A percentile compares a stretch with the other conserved stretches of the same genome.
These are phyloP conservation scores for Caenorhabditis macrosperma DNA, from an alignment of 2,888 invertebrate genomes.

Conservation along the genomic window DNA sequence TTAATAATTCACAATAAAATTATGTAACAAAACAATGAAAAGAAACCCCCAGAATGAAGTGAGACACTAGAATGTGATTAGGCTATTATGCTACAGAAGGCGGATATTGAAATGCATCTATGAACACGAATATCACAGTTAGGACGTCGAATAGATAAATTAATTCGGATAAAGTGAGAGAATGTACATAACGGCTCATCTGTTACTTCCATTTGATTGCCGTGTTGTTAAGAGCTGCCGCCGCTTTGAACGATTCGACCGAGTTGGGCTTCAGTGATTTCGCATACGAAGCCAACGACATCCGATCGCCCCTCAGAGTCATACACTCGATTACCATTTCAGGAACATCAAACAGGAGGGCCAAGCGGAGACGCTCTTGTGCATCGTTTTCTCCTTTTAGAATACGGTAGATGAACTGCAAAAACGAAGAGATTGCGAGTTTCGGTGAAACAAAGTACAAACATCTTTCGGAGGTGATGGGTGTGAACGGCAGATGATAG, in stretches of 20 bases:
- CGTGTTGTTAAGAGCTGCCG: conserved; percentile 69
- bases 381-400: conserved; percentile 49
- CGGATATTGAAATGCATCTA: background rate
- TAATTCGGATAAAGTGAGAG: too few species aligned
- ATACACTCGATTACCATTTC: conserved; percentile 71
- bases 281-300: conserved; percentile 64
- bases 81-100: conserved; percentile 9
- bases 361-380: conserved; percentile 52
- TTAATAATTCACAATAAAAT: background rate
- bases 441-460: background rate
- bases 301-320: conserved; percentile 66
- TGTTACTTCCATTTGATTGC: conserved; percentile 52
- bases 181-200: background rate
- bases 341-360: conserved; percentile 56
- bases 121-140: conserved; percentile 2
- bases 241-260: conserved; percentile 72
- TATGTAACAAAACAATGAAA: background rate
- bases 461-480: conserved; percentile 51
- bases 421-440: conserved; percentile 5
- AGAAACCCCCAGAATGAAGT: background rate
- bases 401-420: conserved; percentile 56
- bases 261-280: conserved; percentile 68
- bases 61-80: background rate
- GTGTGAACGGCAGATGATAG: conserved; percentile 53
- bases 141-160: too few species aligned